Evolutionary conservation across 1,140 invertebrate genomes (phyloP), one percentile per base, ranked within the genome.

Genomic region (Meteorus sp.): DNA sequence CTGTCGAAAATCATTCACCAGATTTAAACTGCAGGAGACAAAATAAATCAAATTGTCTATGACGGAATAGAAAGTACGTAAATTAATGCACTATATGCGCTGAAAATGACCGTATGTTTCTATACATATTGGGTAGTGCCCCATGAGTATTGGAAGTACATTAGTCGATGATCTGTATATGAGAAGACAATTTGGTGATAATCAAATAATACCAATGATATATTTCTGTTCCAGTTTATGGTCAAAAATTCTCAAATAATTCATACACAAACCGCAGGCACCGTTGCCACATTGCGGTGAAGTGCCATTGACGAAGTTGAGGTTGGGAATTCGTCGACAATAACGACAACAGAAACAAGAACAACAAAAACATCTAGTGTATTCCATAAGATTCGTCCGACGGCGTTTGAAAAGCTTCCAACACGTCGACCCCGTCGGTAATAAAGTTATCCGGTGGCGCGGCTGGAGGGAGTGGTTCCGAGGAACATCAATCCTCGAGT

Each of bases 391-490:
- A n/a, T n/a, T n/a, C 37, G 11, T 41, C 66, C 63, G 61, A 54
- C 63, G 72, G 64, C 59, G 64, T 43, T 45, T 54, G 50, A 48
- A 76, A 72, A 68, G 68, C 76, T 69, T 74, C 63, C 76, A 79
- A 79, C 69, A 79, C 77, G 77, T 78, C 76, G 76, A 78, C 67
- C 60, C 72, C 73, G 33, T 76, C 76, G 66, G 76, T 76, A 62
- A 78, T 74, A 55, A 75, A 78, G 72, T 74, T 74, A 74, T 72
- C 54, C 48, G 75, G 74, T 73, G 76, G 76, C 63, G 69, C 70
- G 66, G 73, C 69, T 65, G 74, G 71, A 53, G 65, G 70, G 63
- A 68, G 68, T 11, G 39, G 29, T 15, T 37, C 41, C 41, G 62
- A 55, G 65, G 74, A 74, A 27, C 66, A 69, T 53, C 25, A 66